Evolutionary conservation across 2,797 vertebrate species (phyloP), one percentile per base, ranked within the genome.

Genomic region (Malacoraja senta): DNA sequence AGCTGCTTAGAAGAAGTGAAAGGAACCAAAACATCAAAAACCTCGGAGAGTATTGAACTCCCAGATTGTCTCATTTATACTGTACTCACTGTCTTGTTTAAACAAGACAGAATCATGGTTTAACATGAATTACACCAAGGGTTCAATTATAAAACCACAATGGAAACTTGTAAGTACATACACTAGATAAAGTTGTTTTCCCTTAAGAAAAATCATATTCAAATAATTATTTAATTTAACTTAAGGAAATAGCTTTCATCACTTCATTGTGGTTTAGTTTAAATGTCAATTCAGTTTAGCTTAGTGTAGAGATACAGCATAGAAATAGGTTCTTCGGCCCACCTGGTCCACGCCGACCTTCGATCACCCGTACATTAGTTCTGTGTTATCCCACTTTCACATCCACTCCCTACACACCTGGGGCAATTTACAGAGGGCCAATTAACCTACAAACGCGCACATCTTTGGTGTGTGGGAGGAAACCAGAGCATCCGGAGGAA

Each of bases 41-140:
- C 10, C 35, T 92, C 26, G 29, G 35, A 92, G 38, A 76, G 58
- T 53, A 92, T 76, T 92, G 90, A 53, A 68, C 21, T 26, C 72
- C 24, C 90, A 74, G 65, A 44, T 38, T 91, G 38, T 38, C 44
- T 92, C 90, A 92, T 92, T 58, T 76, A 92, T 71, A 92, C 44
- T 72, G 76, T 71, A 92, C 68, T 80, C 15, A 53, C 35, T 92
- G 21, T 58, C 90, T 74, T 92, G 90, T 76, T 53, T 76, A 71
- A 76, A 92, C 68, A 92, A 92, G 68, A 26, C 71, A 92, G 71
- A 92, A 74, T 92, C 90, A 74, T 74, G 38, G 44, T 76, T 44
- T 53, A 76, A 92, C 71, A 92, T 53, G 90, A 92, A 92, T 53
- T 92, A 38, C 90, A 92, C 38, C 29, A 35, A 92, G 90, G 71